phyloP scores from a whole-genome alignment of 2,888 invertebrate genomes.

The Drosophila meridiana region DNA sequence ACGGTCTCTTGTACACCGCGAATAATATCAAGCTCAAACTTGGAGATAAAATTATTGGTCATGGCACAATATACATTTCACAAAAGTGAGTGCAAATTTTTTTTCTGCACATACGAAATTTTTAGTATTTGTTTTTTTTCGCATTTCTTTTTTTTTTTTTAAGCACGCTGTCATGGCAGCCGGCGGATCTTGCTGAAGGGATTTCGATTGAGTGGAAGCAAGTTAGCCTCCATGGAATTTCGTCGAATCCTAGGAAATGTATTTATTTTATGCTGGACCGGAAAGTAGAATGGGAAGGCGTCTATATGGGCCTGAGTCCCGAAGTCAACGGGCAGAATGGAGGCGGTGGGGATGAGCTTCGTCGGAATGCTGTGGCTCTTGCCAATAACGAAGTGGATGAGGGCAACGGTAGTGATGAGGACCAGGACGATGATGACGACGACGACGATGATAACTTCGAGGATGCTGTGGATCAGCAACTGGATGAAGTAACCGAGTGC shows the following conservation, averaged over 20 bases:
- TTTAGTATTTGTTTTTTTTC: constrained; percentile 16
- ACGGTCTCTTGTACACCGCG: constrained; percentile 81
- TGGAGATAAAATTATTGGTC: constrained; percentile 78
- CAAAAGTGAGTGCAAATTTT: constrained; percentile 77
- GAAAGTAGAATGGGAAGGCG: constrained; percentile 82
- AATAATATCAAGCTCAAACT: constrained; percentile 82
- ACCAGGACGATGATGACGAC: constrained; percentile 74
- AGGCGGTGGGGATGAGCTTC: constrained; percentile 49
- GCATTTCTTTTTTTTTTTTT: constrained; percentile 7
- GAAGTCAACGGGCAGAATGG: constrained; percentile 70
- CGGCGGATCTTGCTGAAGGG: constrained; percentile 78
- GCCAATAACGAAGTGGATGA: constrained; percentile 69
- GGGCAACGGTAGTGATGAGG: constrained; percentile 78
- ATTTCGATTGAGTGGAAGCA: constrained; percentile 84
- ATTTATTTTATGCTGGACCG: constrained; percentile 84
- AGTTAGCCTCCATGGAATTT: constrained; percentile 84
- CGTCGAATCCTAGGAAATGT: constrained; percentile 81
- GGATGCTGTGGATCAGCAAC: constrained; percentile 84
- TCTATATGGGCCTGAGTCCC: constrained; percentile 69
- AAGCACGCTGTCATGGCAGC: constrained; percentile 84
- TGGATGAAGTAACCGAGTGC: constrained; percentile 88
- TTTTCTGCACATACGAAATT: constrained; percentile 6
- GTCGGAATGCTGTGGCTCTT: constrained; percentile 35
- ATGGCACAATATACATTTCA: constrained; percentile 82
- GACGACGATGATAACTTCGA: constrained; percentile 85